Percentiles rank a stretch among this genome's conserved stretches.
These are phyloP conservation scores for Hirtodrosophila duncani DNA, from an alignment of 2,888 invertebrate species.

Conservation along the genomic window DNA sequence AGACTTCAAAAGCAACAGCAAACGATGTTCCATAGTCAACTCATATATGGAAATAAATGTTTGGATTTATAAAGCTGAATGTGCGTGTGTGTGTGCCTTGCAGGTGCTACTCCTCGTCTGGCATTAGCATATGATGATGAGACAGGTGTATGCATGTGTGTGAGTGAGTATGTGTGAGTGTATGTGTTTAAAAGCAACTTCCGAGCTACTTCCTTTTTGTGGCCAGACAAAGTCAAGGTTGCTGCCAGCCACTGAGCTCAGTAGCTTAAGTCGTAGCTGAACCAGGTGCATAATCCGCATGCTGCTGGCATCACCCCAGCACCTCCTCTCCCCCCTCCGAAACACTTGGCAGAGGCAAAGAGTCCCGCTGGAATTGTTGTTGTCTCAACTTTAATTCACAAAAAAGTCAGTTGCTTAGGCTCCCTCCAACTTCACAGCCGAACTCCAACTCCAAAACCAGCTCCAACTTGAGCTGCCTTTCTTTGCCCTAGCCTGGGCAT, in stretches of 20 bases:
- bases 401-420: constrained; percentile 45
- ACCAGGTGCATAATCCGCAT: constrained; percentile 7
- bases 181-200: too few species aligned
- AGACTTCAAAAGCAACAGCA: constrained; percentile 68
- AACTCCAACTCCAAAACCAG: not conserved
- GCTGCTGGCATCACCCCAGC: not conserved
- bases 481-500: constrained; percentile 14
- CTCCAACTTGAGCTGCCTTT: constrained; percentile 8
- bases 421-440: not conserved
- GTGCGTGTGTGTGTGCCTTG: constrained; percentile 15
- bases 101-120: constrained; percentile 61
- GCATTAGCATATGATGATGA: too few species aligned
- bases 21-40: not conserved
- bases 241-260: constrained; percentile 37
- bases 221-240: constrained; percentile 58
- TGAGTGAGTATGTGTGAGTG: too few species aligned
- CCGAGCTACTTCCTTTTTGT: constrained; percentile 14
- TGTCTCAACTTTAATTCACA: constrained; percentile 43
- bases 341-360: constrained; percentile 21
- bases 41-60: constrained; percentile 70
- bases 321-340: not conserved
- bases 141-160: too few species aligned
- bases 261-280: constrained; percentile 37
- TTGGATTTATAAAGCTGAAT: constrained; percentile 57
- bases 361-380: constrained; percentile 60